Conservation (phyloP, 2,797 vertebrate genomes). For the Tympanoctomys barrerae region DNA sequence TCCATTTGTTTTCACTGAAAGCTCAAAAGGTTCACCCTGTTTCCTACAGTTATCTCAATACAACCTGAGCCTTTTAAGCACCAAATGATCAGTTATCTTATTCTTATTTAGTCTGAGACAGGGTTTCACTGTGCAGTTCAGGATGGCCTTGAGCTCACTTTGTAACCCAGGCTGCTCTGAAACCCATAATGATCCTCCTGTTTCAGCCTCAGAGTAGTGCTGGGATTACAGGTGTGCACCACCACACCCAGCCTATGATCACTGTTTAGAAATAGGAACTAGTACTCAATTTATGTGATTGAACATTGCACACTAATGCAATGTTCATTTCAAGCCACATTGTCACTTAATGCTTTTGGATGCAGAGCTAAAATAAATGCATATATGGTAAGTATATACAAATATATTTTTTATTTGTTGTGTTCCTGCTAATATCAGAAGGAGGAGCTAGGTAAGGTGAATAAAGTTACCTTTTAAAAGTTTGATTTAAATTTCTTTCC, state of each 20-base stretch:
- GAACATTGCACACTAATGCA: not conserved
- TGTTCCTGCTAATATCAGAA: not conserved
- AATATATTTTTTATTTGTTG: not conserved
- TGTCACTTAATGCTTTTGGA: constrained; percentile 22
- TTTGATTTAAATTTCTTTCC: constrained; percentile 49
- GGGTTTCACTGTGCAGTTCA: too few species aligned
- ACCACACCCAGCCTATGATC: not conserved
- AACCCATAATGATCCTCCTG: too few species aligned
- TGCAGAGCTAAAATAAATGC: constrained; percentile 8
- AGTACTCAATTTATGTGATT: not conserved
- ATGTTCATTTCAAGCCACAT: constrained; percentile 16
- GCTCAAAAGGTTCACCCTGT: not conserved
- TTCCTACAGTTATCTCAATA: not conserved
- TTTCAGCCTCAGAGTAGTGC: too few species aligned
- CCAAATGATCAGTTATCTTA: not conserved
- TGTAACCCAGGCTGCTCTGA: too few species aligned
- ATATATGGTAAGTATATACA: not conserved
- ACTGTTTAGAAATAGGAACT: constrained; percentile 14
- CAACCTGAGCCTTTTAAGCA: constrained; percentile 2
- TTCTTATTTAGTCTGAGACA: too few species aligned
- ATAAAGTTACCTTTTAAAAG: not conserved
- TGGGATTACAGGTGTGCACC: too few species aligned
- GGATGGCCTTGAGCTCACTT: too few species aligned
- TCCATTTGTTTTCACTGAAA: not conserved
- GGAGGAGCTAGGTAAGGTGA: not conserved